Conservation (phyloP, 2,113 vertebrate genomes). For the Odobenus rosmarus region DNA sequence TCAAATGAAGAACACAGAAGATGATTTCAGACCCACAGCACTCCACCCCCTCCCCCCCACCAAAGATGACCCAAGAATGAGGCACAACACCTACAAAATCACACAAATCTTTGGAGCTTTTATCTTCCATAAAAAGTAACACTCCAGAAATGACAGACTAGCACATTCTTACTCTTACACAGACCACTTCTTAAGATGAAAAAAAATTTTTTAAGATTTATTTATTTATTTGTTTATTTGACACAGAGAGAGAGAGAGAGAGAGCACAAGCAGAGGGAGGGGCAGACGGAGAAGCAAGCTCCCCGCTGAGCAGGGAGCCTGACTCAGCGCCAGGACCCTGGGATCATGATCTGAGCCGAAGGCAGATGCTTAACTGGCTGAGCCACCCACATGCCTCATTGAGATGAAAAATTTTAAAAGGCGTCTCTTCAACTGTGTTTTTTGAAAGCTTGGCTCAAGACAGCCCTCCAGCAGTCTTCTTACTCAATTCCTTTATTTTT, state of each 20-base stretch:
- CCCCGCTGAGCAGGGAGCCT: background rate
- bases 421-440: background rate
- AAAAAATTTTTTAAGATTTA: background rate
- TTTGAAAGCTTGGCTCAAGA: background rate
- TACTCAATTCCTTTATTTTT: constrained; percentile 88
- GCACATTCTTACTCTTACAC: background rate
- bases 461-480: background rate
- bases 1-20: background rate
- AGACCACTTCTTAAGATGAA: background rate
- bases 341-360: background rate
- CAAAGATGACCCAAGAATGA: background rate
- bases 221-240: background rate
- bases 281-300: background rate
- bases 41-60: too few species aligned
- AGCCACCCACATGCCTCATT: background rate
- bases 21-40: background rate
- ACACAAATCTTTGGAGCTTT: background rate
- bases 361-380: background rate
- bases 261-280: background rate
- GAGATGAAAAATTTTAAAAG: background rate
- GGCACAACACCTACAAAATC: background rate
- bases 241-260: background rate
- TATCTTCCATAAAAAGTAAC: background rate
- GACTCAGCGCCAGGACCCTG: background rate
- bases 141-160: constrained; percentile 28